Evolutionary conservation across 2,888 invertebrate species (phyloP).

Genomic region (Agrotis puta): DNA sequence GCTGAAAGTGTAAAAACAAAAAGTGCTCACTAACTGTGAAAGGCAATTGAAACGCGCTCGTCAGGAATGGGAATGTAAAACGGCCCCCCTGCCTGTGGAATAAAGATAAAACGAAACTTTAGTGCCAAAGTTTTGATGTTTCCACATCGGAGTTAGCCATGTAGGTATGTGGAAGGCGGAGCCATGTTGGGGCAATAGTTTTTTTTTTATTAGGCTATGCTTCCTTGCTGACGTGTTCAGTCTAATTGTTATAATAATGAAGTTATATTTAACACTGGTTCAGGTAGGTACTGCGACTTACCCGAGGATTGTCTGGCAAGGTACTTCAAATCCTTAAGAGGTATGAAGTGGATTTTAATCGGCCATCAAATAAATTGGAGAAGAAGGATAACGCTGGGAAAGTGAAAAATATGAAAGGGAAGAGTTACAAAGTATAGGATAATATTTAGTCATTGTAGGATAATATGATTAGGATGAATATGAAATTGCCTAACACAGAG

Average conservation of each 20-base stretch:
- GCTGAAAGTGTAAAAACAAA: constrained; percentile 51
- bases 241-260: background rate
- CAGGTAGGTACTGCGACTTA: no score
- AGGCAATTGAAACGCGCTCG: constrained; percentile 62
- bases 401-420: no score
- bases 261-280: no score
- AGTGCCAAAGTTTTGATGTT: constrained; percentile 52
- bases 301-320: no score
- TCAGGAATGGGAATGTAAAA: constrained; percentile 58
- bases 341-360: background rate
- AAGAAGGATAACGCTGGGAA: background rate
- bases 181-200: constrained; percentile 14
- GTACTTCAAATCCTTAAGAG: constrained; percentile 8
- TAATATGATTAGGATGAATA: no score
- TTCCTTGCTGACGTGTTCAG: background rate
- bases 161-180: constrained; percentile 22
- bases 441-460: background rate
- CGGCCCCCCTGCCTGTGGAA: constrained; percentile 32
- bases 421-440: no score
- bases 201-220: background rate
- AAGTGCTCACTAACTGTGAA: constrained; percentile 56
- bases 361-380: background rate
- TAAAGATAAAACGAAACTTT: constrained; percentile 61
- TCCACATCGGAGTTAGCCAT: constrained; percentile 18
- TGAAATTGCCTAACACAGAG: no score